These are phyloP conservation scores for Autographa gamma DNA, from an alignment of 2,888 invertebrate genomes.

Conservation along the genomic window DNA sequence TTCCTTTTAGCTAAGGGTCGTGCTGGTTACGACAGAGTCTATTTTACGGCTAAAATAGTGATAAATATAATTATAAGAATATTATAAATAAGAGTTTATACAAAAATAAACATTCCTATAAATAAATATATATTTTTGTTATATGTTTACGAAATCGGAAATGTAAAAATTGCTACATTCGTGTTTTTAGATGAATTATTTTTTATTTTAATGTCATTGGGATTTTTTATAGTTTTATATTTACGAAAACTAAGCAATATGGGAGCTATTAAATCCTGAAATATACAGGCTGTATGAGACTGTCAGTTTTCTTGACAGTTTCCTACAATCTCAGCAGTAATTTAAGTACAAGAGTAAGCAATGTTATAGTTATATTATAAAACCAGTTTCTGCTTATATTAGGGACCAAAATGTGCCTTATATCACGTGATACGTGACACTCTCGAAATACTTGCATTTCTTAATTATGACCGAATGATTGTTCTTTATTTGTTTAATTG, in stretches of 20 bases:
- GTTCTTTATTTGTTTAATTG: neutral
- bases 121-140: slow-evolving; percentile 23
- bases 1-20: slow-evolving; percentile 54
- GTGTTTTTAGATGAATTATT: slow-evolving; percentile 8
- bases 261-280: slow-evolving; percentile 22
- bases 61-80: slow-evolving; percentile 35
- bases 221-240: slow-evolving; percentile 17
- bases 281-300: slow-evolving; percentile 23
- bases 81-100: slow-evolving; percentile 13
- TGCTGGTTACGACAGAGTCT: slow-evolving; percentile 68
- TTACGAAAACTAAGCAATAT: neutral
- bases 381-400: slow-evolving; percentile 14
- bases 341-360: slow-evolving; percentile 16
- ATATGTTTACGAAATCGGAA: slow-evolving; percentile 16
- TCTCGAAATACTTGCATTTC: neutral
- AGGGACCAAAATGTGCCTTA: slow-evolving; percentile 24
- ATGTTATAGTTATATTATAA: slow-evolving; percentile 22
- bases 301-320: slow-evolving; percentile 51
- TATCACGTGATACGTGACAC: neutral
- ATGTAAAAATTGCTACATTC: neutral
- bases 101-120: slow-evolving; percentile 42
- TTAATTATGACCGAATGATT: neutral
- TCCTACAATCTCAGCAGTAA: slow-evolving; percentile 27
- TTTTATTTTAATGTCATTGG: slow-evolving; percentile 30
- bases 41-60: slow-evolving; percentile 37